These are phyloP conservation scores for Eupithecia exiguata DNA, from an alignment of 2,888 invertebrate species.

Conservation along the genomic window DNA sequence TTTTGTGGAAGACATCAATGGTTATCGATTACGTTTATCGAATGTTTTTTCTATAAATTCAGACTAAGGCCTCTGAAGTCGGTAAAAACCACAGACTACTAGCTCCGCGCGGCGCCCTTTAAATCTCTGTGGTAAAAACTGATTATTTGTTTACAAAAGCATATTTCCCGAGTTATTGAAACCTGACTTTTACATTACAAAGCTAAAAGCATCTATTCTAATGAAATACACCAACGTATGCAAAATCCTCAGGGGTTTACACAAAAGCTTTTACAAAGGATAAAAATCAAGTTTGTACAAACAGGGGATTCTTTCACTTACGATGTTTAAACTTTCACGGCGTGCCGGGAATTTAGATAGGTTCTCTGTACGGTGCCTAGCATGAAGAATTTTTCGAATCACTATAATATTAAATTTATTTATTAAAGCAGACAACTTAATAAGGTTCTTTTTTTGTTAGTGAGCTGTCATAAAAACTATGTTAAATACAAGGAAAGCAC, in stretches of 20 bases:
- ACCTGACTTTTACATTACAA: conserved; percentile 20
- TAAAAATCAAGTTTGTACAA: conserved; percentile 42
- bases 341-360: conserved; percentile 32
- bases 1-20: no score
- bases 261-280: conserved; percentile 37
- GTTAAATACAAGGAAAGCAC: no score
- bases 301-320: conserved; percentile 39
- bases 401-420: neutral
- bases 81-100: no score
- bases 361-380: conserved; percentile 4
- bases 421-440: no score
- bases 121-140: neutral
- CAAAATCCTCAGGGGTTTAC: conserved; percentile 30
- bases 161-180: conserved; percentile 14
- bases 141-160: neutral
- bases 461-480: no score
- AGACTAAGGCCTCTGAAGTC: no score
- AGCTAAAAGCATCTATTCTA: conserved; percentile 16
- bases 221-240: conserved; percentile 17
- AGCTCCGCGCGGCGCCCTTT: no score
- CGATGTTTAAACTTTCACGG: conserved; percentile 34
- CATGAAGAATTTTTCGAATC: neutral
- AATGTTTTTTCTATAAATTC: no score
- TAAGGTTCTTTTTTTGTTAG: no score
- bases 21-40: no score